Evolutionary conservation across 2,113 vertebrate genomes (phyloP).

Genomic region (Theristicus caerulescens): DNA sequence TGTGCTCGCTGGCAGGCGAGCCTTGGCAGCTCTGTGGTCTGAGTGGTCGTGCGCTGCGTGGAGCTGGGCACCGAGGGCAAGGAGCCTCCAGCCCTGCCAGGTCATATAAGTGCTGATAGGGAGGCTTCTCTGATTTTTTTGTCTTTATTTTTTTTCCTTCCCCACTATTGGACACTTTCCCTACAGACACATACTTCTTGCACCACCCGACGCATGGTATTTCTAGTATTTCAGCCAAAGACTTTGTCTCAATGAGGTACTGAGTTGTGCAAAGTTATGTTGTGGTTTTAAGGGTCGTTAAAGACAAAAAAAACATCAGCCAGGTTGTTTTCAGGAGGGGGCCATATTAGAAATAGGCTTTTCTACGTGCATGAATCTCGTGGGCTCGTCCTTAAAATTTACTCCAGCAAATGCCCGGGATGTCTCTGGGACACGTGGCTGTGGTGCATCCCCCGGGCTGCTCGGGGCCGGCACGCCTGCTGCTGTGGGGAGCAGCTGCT

Average conservation of each 20-base stretch:
- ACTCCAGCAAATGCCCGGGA: neutral
- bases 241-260: neutral
- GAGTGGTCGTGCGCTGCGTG: accelerated
- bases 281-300: neutral
- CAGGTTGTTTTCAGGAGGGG: neutral
- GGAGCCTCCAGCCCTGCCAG: neutral
- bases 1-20: neutral
- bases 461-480: neutral
- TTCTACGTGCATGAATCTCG: neutral
- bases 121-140: neutral
- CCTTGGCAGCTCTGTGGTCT: neutral
- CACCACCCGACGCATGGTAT: accelerated
- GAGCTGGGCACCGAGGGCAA: neutral
- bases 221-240: neutral
- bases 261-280: neutral
- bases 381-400: neutral
- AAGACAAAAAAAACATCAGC: neutral
- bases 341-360: neutral
- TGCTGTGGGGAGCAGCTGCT: slow-evolving; percentile 37
- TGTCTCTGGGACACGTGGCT: neutral
- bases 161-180: neutral
- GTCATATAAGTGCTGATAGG: neutral
- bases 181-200: neutral
- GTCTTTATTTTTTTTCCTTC: neutral
- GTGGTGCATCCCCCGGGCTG: neutral